Base-by-base conservation (phyloP, 1,140 invertebrate species). In the Panulirus ornatus region DNA sequence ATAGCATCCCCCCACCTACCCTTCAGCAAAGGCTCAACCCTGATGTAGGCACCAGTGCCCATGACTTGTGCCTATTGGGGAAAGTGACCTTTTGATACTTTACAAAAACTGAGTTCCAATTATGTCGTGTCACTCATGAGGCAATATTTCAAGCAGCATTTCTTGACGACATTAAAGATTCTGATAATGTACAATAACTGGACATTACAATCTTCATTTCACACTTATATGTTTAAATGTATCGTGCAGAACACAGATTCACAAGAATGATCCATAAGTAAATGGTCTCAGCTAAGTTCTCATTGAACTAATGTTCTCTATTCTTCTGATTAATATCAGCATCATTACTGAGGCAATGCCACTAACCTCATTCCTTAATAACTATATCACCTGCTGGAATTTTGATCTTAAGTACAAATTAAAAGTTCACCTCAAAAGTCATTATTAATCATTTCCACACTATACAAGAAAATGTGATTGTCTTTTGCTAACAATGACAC, bases 351-450 rank as follows among this genome's bases (percentile, higher is more conserved):
- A 22, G 38, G 16, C 14, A 47, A 14, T 81, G 51, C 47, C 30
- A 81, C 27, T 14, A 38, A 36, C 30, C 58, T 16, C 30, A 47
- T 58, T 51, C 51, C 78, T 81, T 81, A 58, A 58, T 36, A 81
- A 58, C 78, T 81, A 58, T 58, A 81, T 81, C 78, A 81, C 78
- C n/a, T 58, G 0, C 51, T 34, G 51, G 38, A 81, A 19, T 14
- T 27, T 51, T 51, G 30, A 22, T 16, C 22, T 76, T 81, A 81
- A 58, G 51, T 58, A 81, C 78, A 81, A 30, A 27, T 40, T 75
- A 9, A 8, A 47, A 47, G 8, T 47, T 47, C 16, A 47, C 44
- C 16, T 47, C 54, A 58, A 1, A 58, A n/a, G n/a, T n/a, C n/a
- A n/a, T n/a, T n/a, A n/a, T n/a, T n/a, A n/a, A n/a, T n/a, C n/a